Evolutionary conservation across 2,888 invertebrate genomes (phyloP).

Genomic region (Druceiella hillmani): DNA sequence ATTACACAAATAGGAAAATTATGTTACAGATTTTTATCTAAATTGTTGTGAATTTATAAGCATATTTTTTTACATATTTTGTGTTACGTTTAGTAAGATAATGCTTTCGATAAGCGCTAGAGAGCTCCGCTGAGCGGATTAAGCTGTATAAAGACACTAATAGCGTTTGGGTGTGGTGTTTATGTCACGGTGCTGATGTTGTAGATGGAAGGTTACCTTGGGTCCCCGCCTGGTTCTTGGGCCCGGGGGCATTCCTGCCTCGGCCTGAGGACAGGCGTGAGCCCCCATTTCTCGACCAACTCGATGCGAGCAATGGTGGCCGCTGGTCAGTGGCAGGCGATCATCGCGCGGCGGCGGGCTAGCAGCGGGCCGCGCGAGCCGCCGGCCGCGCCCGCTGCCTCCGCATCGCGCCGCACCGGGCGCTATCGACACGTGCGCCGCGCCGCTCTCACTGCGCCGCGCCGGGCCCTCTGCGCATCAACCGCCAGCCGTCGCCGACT

Average conservation of each 20-base stretch:
- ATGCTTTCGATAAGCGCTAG: slow-evolving; percentile 12
- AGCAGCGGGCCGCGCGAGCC: slow-evolving; percentile 5
- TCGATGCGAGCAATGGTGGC: slow-evolving; percentile 97
- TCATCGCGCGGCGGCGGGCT: slow-evolving; percentile 35
- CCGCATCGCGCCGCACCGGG: slow-evolving; percentile 29
- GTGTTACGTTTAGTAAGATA: too few relatives aligned
- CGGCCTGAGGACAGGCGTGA: slow-evolving; percentile 96
- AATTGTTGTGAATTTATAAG: too few relatives aligned
- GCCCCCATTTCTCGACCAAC: slow-evolving; percentile 97
- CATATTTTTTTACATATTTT: too few relatives aligned
- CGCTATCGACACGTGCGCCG: slow-evolving; percentile 33
- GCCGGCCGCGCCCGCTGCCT: slow-evolving; percentile 14
- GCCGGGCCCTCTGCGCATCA: slow-evolving; percentile 4
- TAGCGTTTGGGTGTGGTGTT: slow-evolving; percentile 6
- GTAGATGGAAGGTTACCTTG: slow-evolving; percentile 54
- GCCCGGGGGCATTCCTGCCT: slow-evolving; percentile 89
- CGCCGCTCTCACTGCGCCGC: slow-evolving; percentile 24
- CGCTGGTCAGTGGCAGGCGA: slow-evolving; percentile 55
- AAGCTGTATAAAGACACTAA: slow-evolving; percentile 14
- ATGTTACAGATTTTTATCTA: too few relatives aligned
- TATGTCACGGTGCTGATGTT: slow-evolving; percentile 30
- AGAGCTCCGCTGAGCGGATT: slow-evolving; percentile 13
- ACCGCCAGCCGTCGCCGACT: slow-evolving; percentile 14
- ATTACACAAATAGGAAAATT: too few relatives aligned
- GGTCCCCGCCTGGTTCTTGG: slow-evolving; percentile 64